Percentiles rank a stretch among this genome's conserved stretches.
These are phyloP conservation scores for Panulirus ornatus DNA, from an alignment of 1,140 invertebrate species.

Conservation along the genomic window DNA sequence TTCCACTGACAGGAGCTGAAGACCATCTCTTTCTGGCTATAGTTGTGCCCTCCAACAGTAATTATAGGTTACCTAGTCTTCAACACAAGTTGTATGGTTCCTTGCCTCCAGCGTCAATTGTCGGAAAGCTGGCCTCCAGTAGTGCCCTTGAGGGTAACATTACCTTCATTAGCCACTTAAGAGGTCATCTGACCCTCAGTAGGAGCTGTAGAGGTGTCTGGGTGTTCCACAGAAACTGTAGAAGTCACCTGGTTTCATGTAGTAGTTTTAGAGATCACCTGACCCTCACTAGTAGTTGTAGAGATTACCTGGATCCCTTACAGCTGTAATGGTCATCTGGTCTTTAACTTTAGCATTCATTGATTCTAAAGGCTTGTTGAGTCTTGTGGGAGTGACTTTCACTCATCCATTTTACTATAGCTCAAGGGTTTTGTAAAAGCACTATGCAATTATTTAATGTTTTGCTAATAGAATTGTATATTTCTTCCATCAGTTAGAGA, in stretches of 20 bases:
- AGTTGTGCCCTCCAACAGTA: too few species aligned
- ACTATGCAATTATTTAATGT: conserved; percentile 39
- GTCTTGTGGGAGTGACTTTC: conserved; percentile 16
- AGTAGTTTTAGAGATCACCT: neutral
- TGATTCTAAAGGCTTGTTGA: neutral
- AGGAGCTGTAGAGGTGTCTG: neutral
- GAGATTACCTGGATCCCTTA: too few species aligned
- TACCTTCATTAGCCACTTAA: too few species aligned
- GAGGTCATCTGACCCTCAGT: neutral
- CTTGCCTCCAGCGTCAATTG: too few species aligned
- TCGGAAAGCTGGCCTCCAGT: too few species aligned
- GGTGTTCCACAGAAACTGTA: neutral
- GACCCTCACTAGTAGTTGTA: neutral
- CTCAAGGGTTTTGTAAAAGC: conserved; percentile 39
- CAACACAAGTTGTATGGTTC: too few species aligned
- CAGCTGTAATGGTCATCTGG: neutral
- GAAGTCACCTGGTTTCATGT: neutral
- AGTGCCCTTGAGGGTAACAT: too few species aligned
- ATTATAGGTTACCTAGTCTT: too few species aligned
- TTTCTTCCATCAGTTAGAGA: conserved; percentile 9
- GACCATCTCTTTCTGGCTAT: too few species aligned
- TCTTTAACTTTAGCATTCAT: neutral
- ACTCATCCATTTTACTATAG: conserved; percentile 15
- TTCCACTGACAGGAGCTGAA: too few species aligned
- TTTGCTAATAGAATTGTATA: conserved; percentile 20